Conservation (phyloP, 2,888 invertebrate genomes). For the Cheiracanthium punctorium region DNA sequence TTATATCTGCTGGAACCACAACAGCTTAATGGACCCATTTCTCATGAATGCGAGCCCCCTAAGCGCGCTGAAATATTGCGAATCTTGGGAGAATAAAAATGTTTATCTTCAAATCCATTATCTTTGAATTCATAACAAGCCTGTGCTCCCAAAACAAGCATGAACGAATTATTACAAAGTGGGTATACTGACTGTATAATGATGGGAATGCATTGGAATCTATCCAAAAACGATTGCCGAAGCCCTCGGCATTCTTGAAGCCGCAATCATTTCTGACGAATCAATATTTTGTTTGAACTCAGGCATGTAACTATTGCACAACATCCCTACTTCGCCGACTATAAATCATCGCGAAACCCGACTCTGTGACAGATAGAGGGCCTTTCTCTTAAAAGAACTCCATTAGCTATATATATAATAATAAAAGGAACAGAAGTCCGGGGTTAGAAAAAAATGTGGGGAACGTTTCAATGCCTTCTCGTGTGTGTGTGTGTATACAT, state of each 20-base stretch:
- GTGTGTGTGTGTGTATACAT: not conserved
- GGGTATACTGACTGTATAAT: not conserved
- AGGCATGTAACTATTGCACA: slow-evolving; percentile 13
- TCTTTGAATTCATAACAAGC: not conserved
- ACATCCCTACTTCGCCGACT: not conserved
- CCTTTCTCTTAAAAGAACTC: slow-evolving; percentile 56
- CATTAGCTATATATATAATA: slow-evolving; percentile 48
- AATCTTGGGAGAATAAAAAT: not conserved
- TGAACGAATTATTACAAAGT: slow-evolving; percentile 1
- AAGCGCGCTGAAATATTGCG: not conserved
- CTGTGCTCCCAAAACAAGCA: not conserved
- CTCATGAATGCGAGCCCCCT: not conserved
- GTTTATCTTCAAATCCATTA: not conserved
- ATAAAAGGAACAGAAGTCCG: slow-evolving; percentile 34
- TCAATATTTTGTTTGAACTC: slow-evolving; percentile 17
- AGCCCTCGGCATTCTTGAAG: not conserved
- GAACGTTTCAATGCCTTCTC: not conserved
- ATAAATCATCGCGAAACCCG: slow-evolving; percentile 60
- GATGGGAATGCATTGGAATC: not conserved
- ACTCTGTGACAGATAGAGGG: slow-evolving; percentile 63
- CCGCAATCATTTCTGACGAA: not conserved
- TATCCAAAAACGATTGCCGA: not conserved
- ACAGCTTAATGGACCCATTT: not conserved
- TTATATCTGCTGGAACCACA: not conserved
- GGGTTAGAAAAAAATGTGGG: slow-evolving; percentile 31